Evolutionary conservation across 2,797 vertebrate species (phyloP).

Genomic region (Aulostomus chinensis): DNA sequence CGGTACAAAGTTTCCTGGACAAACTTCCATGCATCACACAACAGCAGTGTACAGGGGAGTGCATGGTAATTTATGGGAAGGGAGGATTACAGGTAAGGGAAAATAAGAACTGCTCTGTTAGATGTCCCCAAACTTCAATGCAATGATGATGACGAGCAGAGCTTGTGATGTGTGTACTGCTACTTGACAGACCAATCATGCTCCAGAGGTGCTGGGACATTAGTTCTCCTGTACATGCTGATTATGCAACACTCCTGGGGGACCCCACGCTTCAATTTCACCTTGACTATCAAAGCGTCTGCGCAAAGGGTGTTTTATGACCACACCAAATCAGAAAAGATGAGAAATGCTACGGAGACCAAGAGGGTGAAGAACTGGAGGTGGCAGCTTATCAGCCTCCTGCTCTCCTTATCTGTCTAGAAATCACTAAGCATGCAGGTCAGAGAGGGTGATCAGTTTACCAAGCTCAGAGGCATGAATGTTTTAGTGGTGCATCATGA

Average conservation of each 20-base stretch:
- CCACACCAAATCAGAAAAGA: slow-evolving; percentile 37
- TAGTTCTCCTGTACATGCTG: slow-evolving; percentile 65
- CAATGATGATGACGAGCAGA: slow-evolving; percentile 13
- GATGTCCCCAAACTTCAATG: slow-evolving; percentile 22
- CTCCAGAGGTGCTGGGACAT: slow-evolving; percentile 42
- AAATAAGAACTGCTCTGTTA: slow-evolving; percentile 2
- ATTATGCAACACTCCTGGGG: slow-evolving; percentile 57
- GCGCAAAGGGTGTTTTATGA: slow-evolving; percentile 50
- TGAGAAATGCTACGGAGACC: slow-evolving; percentile 23
- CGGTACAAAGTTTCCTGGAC: background rate
- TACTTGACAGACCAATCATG: slow-evolving; percentile 60
- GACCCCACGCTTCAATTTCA: slow-evolving; percentile 55
- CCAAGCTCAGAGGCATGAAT: slow-evolving; percentile 15
- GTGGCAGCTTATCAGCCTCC: slow-evolving; percentile 11
- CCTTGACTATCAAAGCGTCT: slow-evolving; percentile 67
- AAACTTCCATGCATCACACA: too few species aligned
- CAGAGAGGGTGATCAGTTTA: slow-evolving; percentile 39
- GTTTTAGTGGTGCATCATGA: too few species aligned
- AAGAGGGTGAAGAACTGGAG: slow-evolving; percentile 1
- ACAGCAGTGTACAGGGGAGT: too few species aligned
- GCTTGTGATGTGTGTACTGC: slow-evolving; percentile 1
- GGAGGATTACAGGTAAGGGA: slow-evolving; percentile 16
- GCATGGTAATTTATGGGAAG: too few species aligned
- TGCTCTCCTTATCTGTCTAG: slow-evolving; percentile 46
- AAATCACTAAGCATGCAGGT: slow-evolving; percentile 41